Base-by-base conservation (phyloP, 1,140 invertebrate genomes). In the Goniozus legneri region DNA sequence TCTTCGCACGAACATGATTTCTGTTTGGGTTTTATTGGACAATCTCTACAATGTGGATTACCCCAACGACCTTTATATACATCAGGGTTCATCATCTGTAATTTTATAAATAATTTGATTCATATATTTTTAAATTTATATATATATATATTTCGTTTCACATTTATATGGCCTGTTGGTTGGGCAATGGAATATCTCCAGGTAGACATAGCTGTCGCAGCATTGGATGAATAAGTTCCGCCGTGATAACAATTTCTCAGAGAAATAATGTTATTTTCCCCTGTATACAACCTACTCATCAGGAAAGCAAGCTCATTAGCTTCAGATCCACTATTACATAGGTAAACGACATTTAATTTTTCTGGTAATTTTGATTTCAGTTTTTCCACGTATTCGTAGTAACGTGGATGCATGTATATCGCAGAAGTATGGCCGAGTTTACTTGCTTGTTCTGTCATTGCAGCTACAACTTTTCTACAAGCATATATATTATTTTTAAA, bases 251-350 rank as follows among this genome's bases (percentile, higher is more conserved):
- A 79, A 74, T 93, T 94, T 59, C 88, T 84, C 8, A 98, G 76
- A 0, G 92, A 89, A 14, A 98, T 74, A 3, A 96, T 80, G 57
- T 97, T 92, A 61, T 84, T 86, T 49, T 89, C 84, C 3, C 85
- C 84, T 0, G 95, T 97, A 64, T 93, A 83, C 0, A 91, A 62
- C 54, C 92, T 79, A 0, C 95, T 89, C 74, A 99, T 81, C 10
- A 94, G 63, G 47, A 95, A 79, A 0, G 95, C 95, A 30, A 98
- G 74, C 69, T 98, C 96, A 71, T 97, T 98, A 0, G 96, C 95
- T 78, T 98, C 96, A 6, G 92, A 95, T 0, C 96, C 95, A 67
- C 92, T 97, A 65, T 98, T 99, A 0, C 93, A 88, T 60, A 97
- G 85, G 70, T 96, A 97, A 14, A 92, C 87, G 12, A 89, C 85